A percentile compares a stretch with the other conserved stretches of the same genome.
Conservation (phyloP, 1,140 invertebrate genomes). For the Mactra quadrangularis region DNA sequence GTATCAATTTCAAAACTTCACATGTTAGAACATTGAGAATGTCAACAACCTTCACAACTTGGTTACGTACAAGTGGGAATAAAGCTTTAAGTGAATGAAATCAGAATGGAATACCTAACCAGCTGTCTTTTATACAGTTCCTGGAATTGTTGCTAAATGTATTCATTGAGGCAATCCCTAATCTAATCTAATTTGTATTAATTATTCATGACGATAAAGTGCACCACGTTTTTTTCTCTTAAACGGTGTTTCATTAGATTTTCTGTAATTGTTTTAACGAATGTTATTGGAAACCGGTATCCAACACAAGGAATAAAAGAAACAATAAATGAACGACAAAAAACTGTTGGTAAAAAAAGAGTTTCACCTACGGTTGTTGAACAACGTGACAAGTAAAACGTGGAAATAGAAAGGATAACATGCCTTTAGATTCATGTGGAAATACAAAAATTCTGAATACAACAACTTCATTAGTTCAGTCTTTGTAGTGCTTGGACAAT, state of each 20-base stretch:
- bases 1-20: too few species aligned
- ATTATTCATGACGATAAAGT: constrained; percentile 48
- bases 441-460: too few species aligned
- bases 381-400: not conserved
- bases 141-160: constrained; percentile 13
- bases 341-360: not conserved
- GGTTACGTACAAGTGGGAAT: too few species aligned
- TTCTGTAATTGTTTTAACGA: not conserved
- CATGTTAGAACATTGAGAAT: too few species aligned
- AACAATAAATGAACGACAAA: not conserved
- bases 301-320: constrained; percentile 12
- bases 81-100: too few species aligned
- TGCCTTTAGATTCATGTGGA: not conserved
- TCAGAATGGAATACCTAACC: not conserved
- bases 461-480: too few species aligned
- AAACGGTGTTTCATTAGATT: constrained; percentile 41
- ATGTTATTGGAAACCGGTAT: constrained; percentile 10
- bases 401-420: not conserved
- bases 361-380: not conserved
- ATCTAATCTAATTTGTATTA: constrained; percentile 48
- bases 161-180: constrained; percentile 40
- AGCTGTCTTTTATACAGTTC: constrained; percentile 30
- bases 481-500: too few species aligned
- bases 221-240: constrained; percentile 32
- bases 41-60: too few species aligned